Evolutionary conservation across 2,113 vertebrate genomes (phyloP).

Genomic region (Trogon melanurus): DNA sequence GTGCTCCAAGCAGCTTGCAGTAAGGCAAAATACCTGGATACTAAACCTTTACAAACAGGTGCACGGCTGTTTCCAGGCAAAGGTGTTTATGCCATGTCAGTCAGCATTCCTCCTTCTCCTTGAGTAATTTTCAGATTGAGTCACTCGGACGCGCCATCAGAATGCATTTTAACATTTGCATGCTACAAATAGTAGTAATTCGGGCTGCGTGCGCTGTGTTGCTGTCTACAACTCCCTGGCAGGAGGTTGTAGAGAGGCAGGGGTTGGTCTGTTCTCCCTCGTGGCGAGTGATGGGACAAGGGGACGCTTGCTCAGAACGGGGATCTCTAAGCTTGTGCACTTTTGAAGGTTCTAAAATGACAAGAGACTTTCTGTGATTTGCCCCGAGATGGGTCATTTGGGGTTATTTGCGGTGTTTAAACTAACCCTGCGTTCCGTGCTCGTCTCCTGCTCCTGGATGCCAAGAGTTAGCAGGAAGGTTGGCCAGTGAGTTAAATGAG

Average conservation of each 20-base stretch:
- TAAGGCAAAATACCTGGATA: background rate
- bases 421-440: background rate
- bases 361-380: background rate
- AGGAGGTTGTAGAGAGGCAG: too few species aligned
- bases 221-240: too few species aligned
- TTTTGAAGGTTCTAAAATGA: background rate
- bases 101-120: background rate
- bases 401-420: background rate
- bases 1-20: background rate
- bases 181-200: background rate
- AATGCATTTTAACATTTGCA: background rate
- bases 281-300: too few species aligned
- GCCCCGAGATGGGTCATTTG: background rate
- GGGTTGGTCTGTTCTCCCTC: too few species aligned
- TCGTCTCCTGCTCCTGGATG: background rate
- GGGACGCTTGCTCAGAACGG: background rate
- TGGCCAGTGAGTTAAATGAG: background rate
- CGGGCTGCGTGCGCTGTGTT: accelerated
- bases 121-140: background rate
- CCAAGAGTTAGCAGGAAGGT: background rate
- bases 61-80: background rate
- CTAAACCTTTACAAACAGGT: background rate
- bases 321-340: background rate
- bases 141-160: background rate
- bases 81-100: background rate